phyloP scores from a whole-genome alignment of 2,113 vertebrate genomes.

The Vimba vimba region DNA sequence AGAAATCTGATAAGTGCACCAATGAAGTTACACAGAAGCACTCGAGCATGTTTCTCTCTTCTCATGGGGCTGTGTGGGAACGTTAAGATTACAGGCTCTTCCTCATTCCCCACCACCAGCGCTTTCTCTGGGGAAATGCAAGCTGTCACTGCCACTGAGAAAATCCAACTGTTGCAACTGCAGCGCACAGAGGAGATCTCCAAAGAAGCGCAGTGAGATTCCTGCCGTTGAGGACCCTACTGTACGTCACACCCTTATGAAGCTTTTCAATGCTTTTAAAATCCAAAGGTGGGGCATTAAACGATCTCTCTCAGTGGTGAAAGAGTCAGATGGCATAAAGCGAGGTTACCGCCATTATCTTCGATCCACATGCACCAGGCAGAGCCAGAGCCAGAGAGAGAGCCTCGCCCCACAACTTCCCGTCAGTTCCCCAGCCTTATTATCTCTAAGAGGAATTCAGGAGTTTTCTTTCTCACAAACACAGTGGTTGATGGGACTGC shows the following conservation, averaged over 20 bases:
- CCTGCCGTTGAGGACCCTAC: not conserved
- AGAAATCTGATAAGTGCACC: not conserved
- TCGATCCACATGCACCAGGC: slow-evolving; percentile 1
- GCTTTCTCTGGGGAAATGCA: slow-evolving; percentile 20
- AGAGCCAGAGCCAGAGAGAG: not conserved
- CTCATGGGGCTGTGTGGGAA: slow-evolving; percentile 73
- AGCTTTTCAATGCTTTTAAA: not conserved
- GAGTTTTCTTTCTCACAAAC: not conserved
- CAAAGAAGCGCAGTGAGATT: not conserved
- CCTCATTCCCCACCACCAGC: slow-evolving; percentile 64
- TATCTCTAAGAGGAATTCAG: not conserved
- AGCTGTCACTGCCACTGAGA: slow-evolving; percentile 16
- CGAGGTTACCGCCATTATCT: slow-evolving; percentile 39
- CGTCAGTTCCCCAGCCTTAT: slow-evolving; percentile 21
- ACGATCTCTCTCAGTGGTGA: slow-evolving; percentile 15
- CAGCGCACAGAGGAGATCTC: not conserved
- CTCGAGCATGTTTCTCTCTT: slow-evolving; percentile 29
- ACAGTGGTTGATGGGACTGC: not conserved
- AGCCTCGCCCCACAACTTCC: slow-evolving; percentile 23
- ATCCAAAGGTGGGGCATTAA: not conserved
- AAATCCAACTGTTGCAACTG: slow-evolving; percentile 2
- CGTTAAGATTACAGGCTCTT: slow-evolving; percentile 64
- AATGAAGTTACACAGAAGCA: not conserved
- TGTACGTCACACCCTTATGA: not conserved
- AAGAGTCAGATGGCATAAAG: not conserved